phyloP scores from a whole-genome alignment of 2,888 invertebrate genomes.

The Parnassius mnemosyne region DNA sequence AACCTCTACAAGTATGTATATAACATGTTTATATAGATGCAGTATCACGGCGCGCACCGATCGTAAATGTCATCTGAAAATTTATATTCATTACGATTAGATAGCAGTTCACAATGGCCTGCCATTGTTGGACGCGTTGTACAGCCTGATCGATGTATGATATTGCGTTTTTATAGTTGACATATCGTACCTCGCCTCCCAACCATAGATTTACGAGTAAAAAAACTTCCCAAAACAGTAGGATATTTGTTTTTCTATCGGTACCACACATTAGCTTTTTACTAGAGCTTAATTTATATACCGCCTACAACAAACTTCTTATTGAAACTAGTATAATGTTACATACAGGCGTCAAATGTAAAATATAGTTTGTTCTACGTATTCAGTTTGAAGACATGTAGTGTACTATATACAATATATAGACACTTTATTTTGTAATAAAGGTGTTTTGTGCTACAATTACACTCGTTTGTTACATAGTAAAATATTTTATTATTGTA shows the following conservation, averaged over 20 bases:
- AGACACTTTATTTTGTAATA: no score
- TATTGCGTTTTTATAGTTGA: constrained; percentile 71
- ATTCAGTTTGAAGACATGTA: not conserved
- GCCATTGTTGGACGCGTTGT: constrained; percentile 65
- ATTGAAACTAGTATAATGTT: constrained; percentile 50
- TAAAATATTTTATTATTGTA: no score
- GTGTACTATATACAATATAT: no score
- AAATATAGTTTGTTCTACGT: constrained; percentile 34
- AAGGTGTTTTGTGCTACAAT: no score
- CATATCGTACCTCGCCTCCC: constrained; percentile 44
- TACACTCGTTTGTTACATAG: no score
- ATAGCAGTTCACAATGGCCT: constrained; percentile 71
- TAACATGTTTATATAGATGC: constrained; percentile 69
- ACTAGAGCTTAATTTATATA: constrained; percentile 64
- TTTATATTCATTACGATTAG: constrained; percentile 81
- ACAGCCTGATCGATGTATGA: constrained; percentile 74
- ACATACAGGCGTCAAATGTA: constrained; percentile 45
- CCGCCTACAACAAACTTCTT: constrained; percentile 56
- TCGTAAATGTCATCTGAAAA: constrained; percentile 80
- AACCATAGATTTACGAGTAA: constrained; percentile 50
- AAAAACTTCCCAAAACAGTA: constrained; percentile 50
- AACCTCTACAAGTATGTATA: constrained; percentile 49
- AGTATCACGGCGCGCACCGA: constrained; percentile 71
- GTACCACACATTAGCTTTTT: constrained; percentile 56
- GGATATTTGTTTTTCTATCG: constrained; percentile 52